Percentiles rank a stretch among this genome's conserved stretches.
phyloP scores from a whole-genome alignment of 2,888 invertebrate genomes.

The Dasysyrphus albostriatus region DNA sequence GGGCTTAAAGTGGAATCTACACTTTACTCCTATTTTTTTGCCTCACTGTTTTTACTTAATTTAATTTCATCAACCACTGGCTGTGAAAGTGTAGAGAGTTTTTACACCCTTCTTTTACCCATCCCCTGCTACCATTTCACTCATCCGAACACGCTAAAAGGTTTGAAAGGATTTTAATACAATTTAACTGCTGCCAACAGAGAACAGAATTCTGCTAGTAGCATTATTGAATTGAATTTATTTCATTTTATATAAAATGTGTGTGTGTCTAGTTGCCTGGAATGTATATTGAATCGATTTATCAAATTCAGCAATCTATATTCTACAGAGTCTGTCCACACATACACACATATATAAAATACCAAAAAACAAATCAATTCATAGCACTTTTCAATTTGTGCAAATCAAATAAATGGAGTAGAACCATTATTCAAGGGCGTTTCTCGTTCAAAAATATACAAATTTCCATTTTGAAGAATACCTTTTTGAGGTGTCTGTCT shows the following conservation, averaged over 20 bases:
- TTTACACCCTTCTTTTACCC: not conserved
- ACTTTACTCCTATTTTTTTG: conserved; percentile 13
- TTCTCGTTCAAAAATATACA: conserved; percentile 27
- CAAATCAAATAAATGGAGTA: conserved; percentile 35
- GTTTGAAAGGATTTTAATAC: conserved; percentile 69
- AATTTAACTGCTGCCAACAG: conserved; percentile 46
- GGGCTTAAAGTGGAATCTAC: not conserved
- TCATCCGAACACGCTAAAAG: conserved; percentile 41
- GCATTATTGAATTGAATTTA: conserved; percentile 48
- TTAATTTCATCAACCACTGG: conserved; percentile 65
- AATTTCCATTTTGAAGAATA: conserved; percentile 27
- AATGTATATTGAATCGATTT: conserved; percentile 36
- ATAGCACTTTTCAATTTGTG: conserved; percentile 37
- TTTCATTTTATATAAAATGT: conserved; percentile 29
- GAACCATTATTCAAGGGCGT: conserved; percentile 39
- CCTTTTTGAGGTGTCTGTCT: conserved; percentile 41
- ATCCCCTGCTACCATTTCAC: too few species aligned
- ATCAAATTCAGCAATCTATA: conserved; percentile 33
- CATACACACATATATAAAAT: not conserved
- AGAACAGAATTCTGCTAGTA: conserved; percentile 39
- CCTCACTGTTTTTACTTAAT: conserved; percentile 50
- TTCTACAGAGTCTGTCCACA: not conserved
- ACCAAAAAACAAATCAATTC: not conserved
- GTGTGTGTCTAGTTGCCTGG: conserved; percentile 20
- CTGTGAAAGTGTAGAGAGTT: conserved; percentile 43